Evolutionary conservation across 2,113 vertebrate genomes (phyloP), one percentile per base, ranked within the genome.

Genomic region (Podarcis raffonei): DNA sequence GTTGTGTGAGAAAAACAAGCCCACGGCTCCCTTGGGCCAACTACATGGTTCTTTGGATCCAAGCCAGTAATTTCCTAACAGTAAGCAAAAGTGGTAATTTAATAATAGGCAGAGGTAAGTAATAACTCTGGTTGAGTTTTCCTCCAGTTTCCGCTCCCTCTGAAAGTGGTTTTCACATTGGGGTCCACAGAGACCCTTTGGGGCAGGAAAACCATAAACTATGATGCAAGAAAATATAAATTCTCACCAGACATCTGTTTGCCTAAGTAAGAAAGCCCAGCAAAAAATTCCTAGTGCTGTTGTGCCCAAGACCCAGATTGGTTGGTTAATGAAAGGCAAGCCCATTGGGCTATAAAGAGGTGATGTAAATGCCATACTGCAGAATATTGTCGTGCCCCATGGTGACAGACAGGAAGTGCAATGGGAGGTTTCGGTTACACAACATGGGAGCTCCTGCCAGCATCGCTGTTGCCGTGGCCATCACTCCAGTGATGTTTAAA

Each of bases 81-180:
- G n/a, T 83, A 88, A 88, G 59, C 81, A 89, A 69, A 68, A 89
- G 81, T 69, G 87, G 81, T 89, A 84, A 89, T 77, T 83, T 89
- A 84, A 89, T 89, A 83, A 89, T 78, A 87, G 81, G 23, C 74
- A 69, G 69, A 77, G 72, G 72, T 77, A 83, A 89, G 87, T 69
- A 68, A 89, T 83, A 83, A 89, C 83, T 84, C 82, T 89, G 68
- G 39, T 78, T 77, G 59, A 77, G 81, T 87, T 81, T 78, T 39
- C 76, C n/a, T 62, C 48, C 48, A 30, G 68, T 84, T 89, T 89
- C 81, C 81, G 42, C 57, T 89, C 74, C 81, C 57, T 89, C 74
- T 74, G 69, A 89, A 83, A 77, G 87, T 84, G 82, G 72, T 89
- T 89, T 89, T 89, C 87, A 84, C 69, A 89, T 83, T 78, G 81